Evolutionary conservation across 2,797 vertebrate species (phyloP), one percentile per base, ranked within the genome.

Genomic region (Schizopygopsis malacanthus): DNA sequence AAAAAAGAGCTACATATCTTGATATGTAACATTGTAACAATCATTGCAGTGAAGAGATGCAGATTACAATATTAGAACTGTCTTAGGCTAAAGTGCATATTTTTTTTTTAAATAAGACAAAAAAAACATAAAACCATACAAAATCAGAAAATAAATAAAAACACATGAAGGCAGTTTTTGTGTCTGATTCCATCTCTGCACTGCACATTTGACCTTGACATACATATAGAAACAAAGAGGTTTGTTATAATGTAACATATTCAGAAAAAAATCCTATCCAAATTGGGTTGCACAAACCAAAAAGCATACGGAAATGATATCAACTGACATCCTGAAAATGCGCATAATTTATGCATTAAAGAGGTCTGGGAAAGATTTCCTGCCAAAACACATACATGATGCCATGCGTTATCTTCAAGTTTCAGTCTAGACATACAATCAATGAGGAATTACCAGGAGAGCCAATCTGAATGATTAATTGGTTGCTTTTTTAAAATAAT

Each of bases 131-230:
- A 85, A 85, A 80, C n/a, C 43, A 63, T 86, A 76, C 22, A 73
- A 83, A 89, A 85, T 70, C 69, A 43, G 69, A 39, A 87, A 63
- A 88, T 82, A 87, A 10, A 81, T 86, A 15, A 88, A 67, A 90
- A 72, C 50, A 76, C 56, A 70, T 82, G 41, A 91, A 92, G 86
- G 88, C 85, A 86, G 83, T 81, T 41, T 89, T 86, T 89, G 79
- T 67, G 76, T 69, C 33, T 43, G 76, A 84, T 33, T 43, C 18
- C 5, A 79, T 16, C 20, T 78, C 37, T 50, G 67, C 45, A 69
- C 45, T 67, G 70, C n/a, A 67, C 59, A 37, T 81, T 45, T 85
- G 78, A 75, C 63, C 15, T 61, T 15, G 61, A 75, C 13, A 80
- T 70, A 79, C 59, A 67, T 56, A 6, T 76, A 45, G 39, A 85